Percentiles rank a stretch among this genome's conserved stretches.
Evolutionary conservation across 2,113 vertebrate species (phyloP).

Genomic region (Paralichthys olivaceus): DNA sequence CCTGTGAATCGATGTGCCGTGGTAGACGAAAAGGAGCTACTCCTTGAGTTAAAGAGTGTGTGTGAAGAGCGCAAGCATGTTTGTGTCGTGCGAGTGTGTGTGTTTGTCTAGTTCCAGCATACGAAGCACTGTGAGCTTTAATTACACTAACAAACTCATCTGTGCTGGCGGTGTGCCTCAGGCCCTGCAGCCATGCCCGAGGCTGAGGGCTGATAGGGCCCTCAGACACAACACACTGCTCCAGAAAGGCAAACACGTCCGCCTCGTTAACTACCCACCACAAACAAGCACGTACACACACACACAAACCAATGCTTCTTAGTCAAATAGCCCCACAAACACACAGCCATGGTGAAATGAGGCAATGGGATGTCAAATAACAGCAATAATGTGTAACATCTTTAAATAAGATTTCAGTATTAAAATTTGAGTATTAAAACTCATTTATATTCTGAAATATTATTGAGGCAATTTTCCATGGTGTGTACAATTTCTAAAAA

Average conservation of each 20-base stretch:
- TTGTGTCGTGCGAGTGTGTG: conserved; percentile 36
- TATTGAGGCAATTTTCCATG: conserved; percentile 6
- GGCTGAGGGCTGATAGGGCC: conserved; percentile 82
- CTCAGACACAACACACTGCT: conserved; percentile 80
- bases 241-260: conserved; percentile 73
- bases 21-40: conserved; percentile 67
- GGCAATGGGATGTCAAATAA: conserved; percentile 76
- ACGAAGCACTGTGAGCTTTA: conserved; percentile 75
- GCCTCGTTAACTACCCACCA: conserved; percentile 75
- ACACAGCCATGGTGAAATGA: conserved; percentile 60
- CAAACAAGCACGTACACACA: conserved; percentile 58
- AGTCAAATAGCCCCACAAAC: conserved; percentile 44
- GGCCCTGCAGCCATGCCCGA: conserved; percentile 81
- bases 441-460: conserved; percentile 30
- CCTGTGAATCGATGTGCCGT: conserved; percentile 79
- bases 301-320: conserved; percentile 28
- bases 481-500: background rate
- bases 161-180: conserved; percentile 74
- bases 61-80: conserved; percentile 27
- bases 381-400: conserved; percentile 73
- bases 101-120: conserved; percentile 65
- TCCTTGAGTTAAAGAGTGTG: conserved; percentile 63
- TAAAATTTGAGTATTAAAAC: conserved; percentile 28
- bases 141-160: conserved; percentile 84
- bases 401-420: conserved; percentile 58